Conservation (phyloP, 2,797 vertebrate species). For the Rhodeus uyekii region DNA sequence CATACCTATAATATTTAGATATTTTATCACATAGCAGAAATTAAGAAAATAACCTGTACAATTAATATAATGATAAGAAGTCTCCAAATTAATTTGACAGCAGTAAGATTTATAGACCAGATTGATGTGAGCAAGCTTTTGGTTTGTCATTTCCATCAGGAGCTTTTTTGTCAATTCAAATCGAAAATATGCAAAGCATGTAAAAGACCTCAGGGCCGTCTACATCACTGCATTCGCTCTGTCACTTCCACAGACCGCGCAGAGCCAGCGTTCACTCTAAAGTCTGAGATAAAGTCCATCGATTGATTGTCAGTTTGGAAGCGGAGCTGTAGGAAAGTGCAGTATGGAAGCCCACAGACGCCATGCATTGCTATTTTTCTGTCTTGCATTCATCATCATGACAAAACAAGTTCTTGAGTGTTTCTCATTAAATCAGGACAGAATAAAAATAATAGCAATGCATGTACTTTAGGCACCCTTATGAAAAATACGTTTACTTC, state of each 20-base stretch:
- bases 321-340: neutral
- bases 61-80: neutral
- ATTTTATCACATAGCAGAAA: neutral
- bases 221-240: neutral
- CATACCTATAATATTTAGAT: neutral
- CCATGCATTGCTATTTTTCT: neutral
- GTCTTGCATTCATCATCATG: neutral
- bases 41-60: neutral
- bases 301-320: neutral
- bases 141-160: neutral
- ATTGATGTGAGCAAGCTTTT: neutral
- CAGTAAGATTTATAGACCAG: neutral
- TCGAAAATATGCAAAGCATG: constrained; percentile 13
- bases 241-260: neutral
- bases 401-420: neutral
- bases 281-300: neutral
- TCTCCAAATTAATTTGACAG: neutral
- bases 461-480: neutral
- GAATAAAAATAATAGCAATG: neutral
- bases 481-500: no score
- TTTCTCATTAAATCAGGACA: neutral
- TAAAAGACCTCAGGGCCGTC: neutral
- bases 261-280: neutral
- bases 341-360: neutral
- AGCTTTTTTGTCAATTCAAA: constrained; percentile 8